Evolutionary conservation across 1,140 invertebrate species (phyloP), one percentile per base, ranked within the genome.

Genomic region (Aethina tumida): DNA sequence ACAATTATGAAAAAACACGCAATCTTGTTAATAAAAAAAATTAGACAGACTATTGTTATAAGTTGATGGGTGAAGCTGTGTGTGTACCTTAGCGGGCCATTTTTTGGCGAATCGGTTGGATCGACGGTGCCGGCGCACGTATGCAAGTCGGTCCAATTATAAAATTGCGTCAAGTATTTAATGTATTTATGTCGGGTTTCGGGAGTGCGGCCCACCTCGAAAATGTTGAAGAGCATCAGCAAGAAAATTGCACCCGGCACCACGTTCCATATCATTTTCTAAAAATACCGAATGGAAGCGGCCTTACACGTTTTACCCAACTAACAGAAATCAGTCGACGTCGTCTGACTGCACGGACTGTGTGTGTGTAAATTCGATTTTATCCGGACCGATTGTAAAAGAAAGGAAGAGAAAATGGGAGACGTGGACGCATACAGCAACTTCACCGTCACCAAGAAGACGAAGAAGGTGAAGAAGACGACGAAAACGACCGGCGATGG

Each of bases 401-500:
- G 22, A n/a, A n/a, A n/a, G n/a, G n/a, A n/a, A n/a, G 37, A 21
- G 29, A 63, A 67, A 64, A 86, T 89, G 84, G 83, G 82, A 63
- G 84, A 88, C 71, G 84, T 87, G 59, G 84, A 88, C 66, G 76
- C 39, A 17, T 47, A 43, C 21, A 75, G 80, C 41, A 75, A 79
- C 71, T 80, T 83, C 71, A 81, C 84, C 67, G 84, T 75, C 63
- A 79, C 79, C 56, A 79, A 80, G 55, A 82, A 81, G 50, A 81
- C 85, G 70, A 77, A 81, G 63, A 87, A 87, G 68, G 81, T 83
- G 62, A 81, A 82, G 65, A 88, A 88, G 75, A 81, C 85, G 68
- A 88, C 87, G 72, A 90, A 88, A 68, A 75, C 77, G 50, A 81
- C 77, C 41, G 84, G 82, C 59, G 58, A 65, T 44, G 68, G 65